Conservation (phyloP, 2,797 vertebrate species). For the Diceros bicornis region DNA sequence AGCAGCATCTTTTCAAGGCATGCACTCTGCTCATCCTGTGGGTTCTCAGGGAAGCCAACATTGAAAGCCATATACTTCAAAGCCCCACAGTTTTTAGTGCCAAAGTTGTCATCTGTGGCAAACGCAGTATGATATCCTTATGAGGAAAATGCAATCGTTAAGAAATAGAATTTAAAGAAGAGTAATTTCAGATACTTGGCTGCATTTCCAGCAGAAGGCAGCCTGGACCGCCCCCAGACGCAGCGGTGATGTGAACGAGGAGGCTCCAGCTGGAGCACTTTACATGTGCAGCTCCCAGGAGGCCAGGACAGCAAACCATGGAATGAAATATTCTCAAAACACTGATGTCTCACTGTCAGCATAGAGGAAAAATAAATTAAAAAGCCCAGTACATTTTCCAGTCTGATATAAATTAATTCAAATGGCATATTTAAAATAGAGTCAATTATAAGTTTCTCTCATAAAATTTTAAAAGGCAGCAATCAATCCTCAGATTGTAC, state of each 20-base stretch:
- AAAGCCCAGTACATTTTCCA: constrained; percentile 74
- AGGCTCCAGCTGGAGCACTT: background rate
- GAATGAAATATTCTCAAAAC: constrained; percentile 63
- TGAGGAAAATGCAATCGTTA: background rate
- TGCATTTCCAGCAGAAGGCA: background rate
- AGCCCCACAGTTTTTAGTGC: background rate
- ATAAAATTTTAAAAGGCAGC: constrained; percentile 84
- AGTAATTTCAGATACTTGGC: background rate
- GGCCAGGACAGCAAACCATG: background rate
- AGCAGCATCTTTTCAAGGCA: background rate
- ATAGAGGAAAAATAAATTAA: constrained; percentile 83
- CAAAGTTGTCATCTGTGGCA: background rate
- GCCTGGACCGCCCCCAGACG: background rate
- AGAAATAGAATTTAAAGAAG: constrained; percentile 40
- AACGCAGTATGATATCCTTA: background rate
- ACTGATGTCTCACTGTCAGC: constrained; percentile 57
- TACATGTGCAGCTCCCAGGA: background rate
- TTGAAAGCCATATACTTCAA: background rate
- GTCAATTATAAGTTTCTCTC: constrained; percentile 74
- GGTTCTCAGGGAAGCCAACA: background rate
- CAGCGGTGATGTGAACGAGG: background rate
- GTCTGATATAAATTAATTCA: constrained; percentile 83
- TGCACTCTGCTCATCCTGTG: background rate
- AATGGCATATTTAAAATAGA: constrained; percentile 77
- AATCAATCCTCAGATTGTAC: constrained; percentile 82